Base-by-base conservation (phyloP, 2,888 invertebrate genomes). In the Cerastis leucographa region DNA sequence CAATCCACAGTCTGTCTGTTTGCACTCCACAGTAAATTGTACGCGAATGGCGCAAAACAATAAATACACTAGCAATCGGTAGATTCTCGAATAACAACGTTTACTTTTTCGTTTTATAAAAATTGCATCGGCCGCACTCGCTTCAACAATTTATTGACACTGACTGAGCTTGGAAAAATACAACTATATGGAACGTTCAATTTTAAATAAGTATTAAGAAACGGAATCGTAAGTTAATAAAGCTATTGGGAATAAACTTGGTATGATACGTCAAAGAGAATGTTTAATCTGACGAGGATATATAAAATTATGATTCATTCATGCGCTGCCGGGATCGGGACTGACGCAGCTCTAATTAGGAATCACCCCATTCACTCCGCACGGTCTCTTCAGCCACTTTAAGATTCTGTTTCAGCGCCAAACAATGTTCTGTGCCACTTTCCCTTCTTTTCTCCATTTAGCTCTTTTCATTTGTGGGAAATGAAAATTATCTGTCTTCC, bases 21-120 rank as follows among this genome's bases (percentile, higher is more conserved):
- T 83, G 71, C 40, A 49, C 70, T 74, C 61, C 70, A 64, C 81
- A 40, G 78, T 78, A 76, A 86, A 89, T 84, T 85, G 81, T 79
- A 75, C 70, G 76, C 83, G 74, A 86, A 85, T 81, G 85, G 83
- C 62, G 66, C 78, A 85, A 88, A 84, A 87, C 80, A 88, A 90
- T 83, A 90, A 88, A 91, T 83, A 87, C 78, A 75, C 80, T 85
- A 81, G 85, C 84, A 79, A 87, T 89, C 86, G 85, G 88, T 85
- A 71, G 85, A 88, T 83, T 83, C 85, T 81, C 82, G 82, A 85
- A 89, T 88, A 90, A 89, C 89, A 87, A 89, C 81, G 87, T 89
- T 86, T 80, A 77, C 85, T 87, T 88, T 86, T 89, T 88, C 86
- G 85, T 89, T 90, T 91, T 89, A 85, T 86, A 88, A 90, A 92